Evolutionary conservation across 53 echinoderm and acorn worm species (phyloP), one percentile per base, ranked within the genome.

Genomic region (Pentamera pediparva): DNA sequence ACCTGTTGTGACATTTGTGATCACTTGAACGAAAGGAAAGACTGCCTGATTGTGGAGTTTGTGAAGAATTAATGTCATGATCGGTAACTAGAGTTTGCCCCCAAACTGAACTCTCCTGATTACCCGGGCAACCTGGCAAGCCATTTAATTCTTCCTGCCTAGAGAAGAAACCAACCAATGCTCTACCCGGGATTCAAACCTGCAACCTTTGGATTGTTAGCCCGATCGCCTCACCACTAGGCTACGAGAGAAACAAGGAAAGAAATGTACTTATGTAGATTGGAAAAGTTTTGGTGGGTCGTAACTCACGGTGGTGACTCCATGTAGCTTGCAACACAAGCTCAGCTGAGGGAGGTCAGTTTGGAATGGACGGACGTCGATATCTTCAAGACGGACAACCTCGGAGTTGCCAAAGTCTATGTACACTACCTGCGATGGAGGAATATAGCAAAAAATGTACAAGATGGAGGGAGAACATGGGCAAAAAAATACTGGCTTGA

Each of bases 321-420:
- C 89, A 53, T 86, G 69, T 3, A 98, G 84, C 29, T 75, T 43
- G 35, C 98, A 98, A 26, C 88, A 82, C 28, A 80, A 39, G 40
- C 98, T 86, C 35, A 84, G 87, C 56, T 88, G 89, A 9, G 91
- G 91, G 38, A 98, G 77, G 17, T 88, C 80, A 26, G 81, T 60
- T 62, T 75, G 62, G 64, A 83, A 91, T 4, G 91, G 81, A 35
- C 65, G 77, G 3, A 73, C 43, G 35, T 84, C 76, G 35, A 98
- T 83, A 25, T 81, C 79, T 22, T 82, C 39, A 12, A 78, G 39
- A 12, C 82, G 74, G 2, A 92, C 65, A 5, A 57, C 69, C 45
- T 98, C 98, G 6, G 75, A 70, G 69, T 98, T 98, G 31, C 98
- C 98, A 78, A 92, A 98, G 80, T 98, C 98, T 25, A 98, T 80